These are phyloP conservation scores for Spea bombifrons DNA, from an alignment of 2,113 vertebrate genomes.

Conservation along the genomic window DNA sequence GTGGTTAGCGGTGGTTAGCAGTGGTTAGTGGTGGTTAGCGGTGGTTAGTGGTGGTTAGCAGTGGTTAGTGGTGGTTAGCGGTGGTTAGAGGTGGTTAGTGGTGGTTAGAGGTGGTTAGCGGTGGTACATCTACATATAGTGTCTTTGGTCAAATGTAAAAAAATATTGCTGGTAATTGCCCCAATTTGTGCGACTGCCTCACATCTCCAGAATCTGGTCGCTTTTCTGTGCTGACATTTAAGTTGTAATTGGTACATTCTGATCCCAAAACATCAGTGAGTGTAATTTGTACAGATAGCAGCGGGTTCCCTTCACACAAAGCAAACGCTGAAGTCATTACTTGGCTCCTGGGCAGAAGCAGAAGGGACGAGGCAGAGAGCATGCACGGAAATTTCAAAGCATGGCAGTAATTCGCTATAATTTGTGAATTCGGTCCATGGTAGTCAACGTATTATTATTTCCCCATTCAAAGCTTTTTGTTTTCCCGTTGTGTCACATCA, in stretches of 20 bases:
- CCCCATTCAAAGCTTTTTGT: background rate
- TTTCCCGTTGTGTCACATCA: background rate
- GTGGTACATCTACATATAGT: too few relatives aligned
- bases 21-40: too few relatives aligned
- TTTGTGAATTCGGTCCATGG: background rate
- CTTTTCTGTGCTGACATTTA: background rate
- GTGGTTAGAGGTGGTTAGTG: too few relatives aligned
- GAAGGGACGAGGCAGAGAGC: background rate
- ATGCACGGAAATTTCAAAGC: background rate
- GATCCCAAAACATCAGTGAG: background rate
- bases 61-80: too few relatives aligned
- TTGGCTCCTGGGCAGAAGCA: background rate
- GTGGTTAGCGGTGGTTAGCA: too few relatives aligned
- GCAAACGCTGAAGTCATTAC: background rate
- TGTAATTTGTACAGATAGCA: background rate
- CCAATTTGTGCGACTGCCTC: background rate
- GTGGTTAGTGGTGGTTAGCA: too few relatives aligned
- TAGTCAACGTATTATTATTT: background rate
- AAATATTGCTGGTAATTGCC: background rate
- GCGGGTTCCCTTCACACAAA: background rate
- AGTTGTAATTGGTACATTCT: slow-evolving; percentile 1
- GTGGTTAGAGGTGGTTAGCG: too few relatives aligned
- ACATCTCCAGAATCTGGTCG: background rate
- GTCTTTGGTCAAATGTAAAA: too few relatives aligned
- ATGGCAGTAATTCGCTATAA: background rate